These are phyloP conservation scores for Aptenodytes forsteri DNA, from an alignment of 2,113 vertebrate species.

Conservation along the genomic window DNA sequence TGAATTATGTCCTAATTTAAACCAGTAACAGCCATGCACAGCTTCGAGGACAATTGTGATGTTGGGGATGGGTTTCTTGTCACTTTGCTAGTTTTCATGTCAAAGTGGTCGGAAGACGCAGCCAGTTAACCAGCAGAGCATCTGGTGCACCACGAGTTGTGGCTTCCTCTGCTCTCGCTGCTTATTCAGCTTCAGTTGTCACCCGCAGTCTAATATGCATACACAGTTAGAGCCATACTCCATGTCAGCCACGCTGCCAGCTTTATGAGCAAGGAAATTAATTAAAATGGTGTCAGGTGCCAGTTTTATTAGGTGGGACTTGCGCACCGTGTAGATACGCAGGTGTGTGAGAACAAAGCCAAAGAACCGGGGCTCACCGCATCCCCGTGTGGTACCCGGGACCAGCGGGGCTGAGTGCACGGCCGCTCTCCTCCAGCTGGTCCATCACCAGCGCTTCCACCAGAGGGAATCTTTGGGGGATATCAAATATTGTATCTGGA, in stretches of 20 bases:
- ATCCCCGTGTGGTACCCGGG: fast-evolving
- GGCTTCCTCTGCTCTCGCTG: neutral
- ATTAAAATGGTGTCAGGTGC: neutral
- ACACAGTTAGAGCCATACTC: fast-evolving
- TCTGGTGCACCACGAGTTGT: neutral
- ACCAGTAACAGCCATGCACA: neutral
- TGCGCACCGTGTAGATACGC: fast-evolving
- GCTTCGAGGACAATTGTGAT: fast-evolving
- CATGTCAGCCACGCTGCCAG: neutral
- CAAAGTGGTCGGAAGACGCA: neutral
- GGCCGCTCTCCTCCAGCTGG: neutral
- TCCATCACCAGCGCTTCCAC: neutral
- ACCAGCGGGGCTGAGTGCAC: fast-evolving
- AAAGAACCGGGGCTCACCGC: neutral
- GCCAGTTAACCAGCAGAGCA: neutral
- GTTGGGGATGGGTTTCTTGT: neutral
- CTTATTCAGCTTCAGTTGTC: neutral
- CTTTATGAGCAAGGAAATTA: neutral
- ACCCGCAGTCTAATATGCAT: fast-evolving
- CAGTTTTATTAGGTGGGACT: neutral
- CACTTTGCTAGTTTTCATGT: fast-evolving
- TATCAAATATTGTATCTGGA: neutral
- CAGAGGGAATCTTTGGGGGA: neutral
- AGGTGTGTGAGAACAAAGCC: neutral
- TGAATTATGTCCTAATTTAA: neutral